These are phyloP conservation scores for Luscinia luscinia DNA, from an alignment of 2,797 vertebrate genomes.

Conservation along the genomic window DNA sequence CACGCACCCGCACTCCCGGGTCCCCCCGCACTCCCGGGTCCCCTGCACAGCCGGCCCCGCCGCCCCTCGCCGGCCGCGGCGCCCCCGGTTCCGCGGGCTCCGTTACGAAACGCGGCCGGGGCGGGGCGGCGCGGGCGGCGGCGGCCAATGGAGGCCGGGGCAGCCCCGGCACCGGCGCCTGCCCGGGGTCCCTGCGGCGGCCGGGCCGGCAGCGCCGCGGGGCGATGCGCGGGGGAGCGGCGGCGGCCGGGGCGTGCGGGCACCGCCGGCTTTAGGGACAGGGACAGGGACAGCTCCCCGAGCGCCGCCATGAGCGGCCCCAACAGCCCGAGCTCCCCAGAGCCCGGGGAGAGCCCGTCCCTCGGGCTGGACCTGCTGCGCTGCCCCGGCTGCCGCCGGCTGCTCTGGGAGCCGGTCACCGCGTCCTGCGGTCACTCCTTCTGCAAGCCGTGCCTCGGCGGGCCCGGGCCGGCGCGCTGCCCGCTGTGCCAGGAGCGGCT, in stretches of 20 bases:
- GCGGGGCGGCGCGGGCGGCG: background rate
- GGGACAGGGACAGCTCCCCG: background rate
- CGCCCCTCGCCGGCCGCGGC: background rate
- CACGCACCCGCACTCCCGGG: background rate
- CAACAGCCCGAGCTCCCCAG: background rate
- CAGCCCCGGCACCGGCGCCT: background rate
- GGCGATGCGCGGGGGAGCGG: too few relatives aligned
- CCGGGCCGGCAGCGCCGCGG: background rate
- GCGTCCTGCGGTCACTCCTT: conserved; percentile 88
- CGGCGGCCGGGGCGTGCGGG: background rate
- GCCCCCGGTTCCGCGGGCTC: background rate
- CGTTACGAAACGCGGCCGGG: conserved; percentile 47
- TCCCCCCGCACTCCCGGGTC: too few relatives aligned
- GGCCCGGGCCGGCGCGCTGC: conserved; percentile 76
- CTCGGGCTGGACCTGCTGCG: conserved; percentile 78
- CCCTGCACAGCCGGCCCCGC: too few relatives aligned
- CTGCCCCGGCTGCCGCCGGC: conserved; percentile 83
- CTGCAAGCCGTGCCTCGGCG: conserved; percentile 82
- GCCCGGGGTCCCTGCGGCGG: background rate
- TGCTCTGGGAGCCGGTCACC: conserved; percentile 87
- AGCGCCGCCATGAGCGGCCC: background rate
- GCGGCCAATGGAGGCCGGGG: background rate
- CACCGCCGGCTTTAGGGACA: background rate
- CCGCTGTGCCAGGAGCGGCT: conserved; percentile 80
- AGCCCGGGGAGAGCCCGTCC: background rate